These are phyloP conservation scores for Penaeus japonicus DNA, from an alignment of 1,140 invertebrate species.

Conservation along the genomic window DNA sequence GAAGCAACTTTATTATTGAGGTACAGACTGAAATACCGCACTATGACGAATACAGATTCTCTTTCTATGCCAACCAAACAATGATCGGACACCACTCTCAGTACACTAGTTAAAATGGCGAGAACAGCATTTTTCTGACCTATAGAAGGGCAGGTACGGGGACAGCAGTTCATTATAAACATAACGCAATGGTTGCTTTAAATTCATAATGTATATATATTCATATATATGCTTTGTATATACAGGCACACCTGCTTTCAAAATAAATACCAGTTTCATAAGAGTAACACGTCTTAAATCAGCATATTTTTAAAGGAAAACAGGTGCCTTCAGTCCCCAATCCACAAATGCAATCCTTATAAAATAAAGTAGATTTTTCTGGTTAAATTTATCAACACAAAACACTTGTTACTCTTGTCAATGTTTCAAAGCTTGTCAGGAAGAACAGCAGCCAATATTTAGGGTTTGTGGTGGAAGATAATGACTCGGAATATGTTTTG, in stretches of 20 bases:
- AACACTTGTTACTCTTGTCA: no score
- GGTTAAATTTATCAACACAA: no score
- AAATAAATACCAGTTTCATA: not conserved
- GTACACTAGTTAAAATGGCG: no score
- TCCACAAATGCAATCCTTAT: no score
- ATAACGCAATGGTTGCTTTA: not conserved
- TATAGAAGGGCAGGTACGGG: slow-evolving; percentile 29
- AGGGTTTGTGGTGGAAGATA: no score
- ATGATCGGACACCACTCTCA: no score
- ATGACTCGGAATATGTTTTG: no score
- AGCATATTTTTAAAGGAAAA: no score
- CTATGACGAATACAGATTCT: not conserved
- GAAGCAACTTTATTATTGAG: slow-evolving; percentile 36
- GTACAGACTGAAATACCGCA: slow-evolving; percentile 14
- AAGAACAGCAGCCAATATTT: no score
- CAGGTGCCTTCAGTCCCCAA: no score
- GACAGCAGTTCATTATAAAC: slow-evolving; percentile 10
- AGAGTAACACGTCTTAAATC: not conserved
- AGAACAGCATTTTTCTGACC: not conserved
- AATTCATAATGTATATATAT: slow-evolving; percentile 14
- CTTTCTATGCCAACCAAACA: not conserved
- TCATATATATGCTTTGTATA: not conserved
- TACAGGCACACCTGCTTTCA: not conserved
- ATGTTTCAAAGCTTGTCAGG: no score
- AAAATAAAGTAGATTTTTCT: no score